Evolutionary conservation across 2,888 invertebrate species (phyloP), one percentile per base, ranked within the genome.

Genomic region (Tinea pellionella): DNA sequence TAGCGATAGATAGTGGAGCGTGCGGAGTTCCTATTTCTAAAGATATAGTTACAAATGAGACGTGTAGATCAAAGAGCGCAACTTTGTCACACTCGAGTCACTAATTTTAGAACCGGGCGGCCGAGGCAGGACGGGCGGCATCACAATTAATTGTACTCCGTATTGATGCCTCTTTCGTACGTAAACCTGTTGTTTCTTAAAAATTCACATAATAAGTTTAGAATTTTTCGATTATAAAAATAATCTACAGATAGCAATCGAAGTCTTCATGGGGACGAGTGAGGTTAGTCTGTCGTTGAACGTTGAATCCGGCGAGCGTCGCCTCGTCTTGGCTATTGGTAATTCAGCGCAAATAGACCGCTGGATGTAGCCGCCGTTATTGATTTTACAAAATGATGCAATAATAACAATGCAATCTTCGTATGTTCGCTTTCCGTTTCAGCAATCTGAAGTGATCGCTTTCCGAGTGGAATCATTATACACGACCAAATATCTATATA

Each of bases 21-120:
- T 9, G 2, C 15, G 47, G n/a, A n/a, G 13, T 13, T 16, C 15
- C 15, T 47, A 16, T 13, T 15, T 47, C 47, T 47, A 47, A 47
- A 47, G n/a, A 15, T 47, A 47, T 16, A 16, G 47, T 47, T 47
- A 47, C 53, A 53, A 53, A 53, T 53, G 53, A 53, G 53, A 24
- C 19, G 11, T 7, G 16, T 1, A 24, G 53, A 53, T 53, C 53
- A 53, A 53, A 53, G 19, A 53, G 53, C 12, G 12, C 47, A 9
- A 2, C 11, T 47, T 47, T 47, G 47, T 47, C 47, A 47, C 47
- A 16, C 13, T 16, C 15, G 47, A 15, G 3, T 47, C 47, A 47
- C 47, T 47, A 47, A 47, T 47, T 47, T 53, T 24, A 53, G 53
- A 53, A 12, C 4, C 16, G 24, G 18, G 24, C 19, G 24, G 1